Conservation (phyloP, 2,797 vertebrate species). For the Enteromius treurensis region DNA sequence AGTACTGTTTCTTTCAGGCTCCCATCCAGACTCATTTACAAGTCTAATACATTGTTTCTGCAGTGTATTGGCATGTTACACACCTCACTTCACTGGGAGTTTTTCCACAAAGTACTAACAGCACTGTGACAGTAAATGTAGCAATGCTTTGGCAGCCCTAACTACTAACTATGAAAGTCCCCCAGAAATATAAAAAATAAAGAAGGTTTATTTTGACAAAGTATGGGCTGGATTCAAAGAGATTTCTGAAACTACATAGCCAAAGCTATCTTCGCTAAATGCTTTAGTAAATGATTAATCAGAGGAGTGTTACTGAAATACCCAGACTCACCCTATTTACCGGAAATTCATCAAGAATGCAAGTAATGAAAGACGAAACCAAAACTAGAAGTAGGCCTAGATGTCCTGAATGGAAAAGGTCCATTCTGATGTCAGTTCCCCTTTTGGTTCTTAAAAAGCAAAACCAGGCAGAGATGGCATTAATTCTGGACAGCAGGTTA, state of each 20-base stretch:
- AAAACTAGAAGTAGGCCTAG: not conserved
- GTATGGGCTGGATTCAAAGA: not conserved
- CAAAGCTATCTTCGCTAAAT: constrained; percentile 2
- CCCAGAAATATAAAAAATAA: not conserved
- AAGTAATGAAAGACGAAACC: not conserved
- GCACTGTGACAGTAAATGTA: not conserved
- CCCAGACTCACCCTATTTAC: not conserved
- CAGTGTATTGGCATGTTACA: constrained; percentile 14
- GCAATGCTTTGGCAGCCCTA: not conserved
- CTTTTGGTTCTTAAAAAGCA: not conserved
- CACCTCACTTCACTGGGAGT: not conserved
- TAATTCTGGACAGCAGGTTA: constrained; percentile 21
- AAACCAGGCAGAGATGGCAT: constrained; percentile 11
- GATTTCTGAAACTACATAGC: not conserved
- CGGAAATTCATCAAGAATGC: not conserved
- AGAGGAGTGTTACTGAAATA: constrained; percentile 18
- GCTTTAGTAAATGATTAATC: constrained; percentile 26
- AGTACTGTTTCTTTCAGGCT: not conserved
- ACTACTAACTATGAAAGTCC: not conserved
- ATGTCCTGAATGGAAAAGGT: not conserved
- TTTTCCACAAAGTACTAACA: not conserved
- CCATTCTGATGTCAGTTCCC: not conserved
- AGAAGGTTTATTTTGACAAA: not conserved
- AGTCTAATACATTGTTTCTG: constrained; percentile 29
- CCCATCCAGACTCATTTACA: constrained; percentile 14